Conservation (phyloP, 2,797 vertebrate genomes). For the Heliangelus exortis region DNA sequence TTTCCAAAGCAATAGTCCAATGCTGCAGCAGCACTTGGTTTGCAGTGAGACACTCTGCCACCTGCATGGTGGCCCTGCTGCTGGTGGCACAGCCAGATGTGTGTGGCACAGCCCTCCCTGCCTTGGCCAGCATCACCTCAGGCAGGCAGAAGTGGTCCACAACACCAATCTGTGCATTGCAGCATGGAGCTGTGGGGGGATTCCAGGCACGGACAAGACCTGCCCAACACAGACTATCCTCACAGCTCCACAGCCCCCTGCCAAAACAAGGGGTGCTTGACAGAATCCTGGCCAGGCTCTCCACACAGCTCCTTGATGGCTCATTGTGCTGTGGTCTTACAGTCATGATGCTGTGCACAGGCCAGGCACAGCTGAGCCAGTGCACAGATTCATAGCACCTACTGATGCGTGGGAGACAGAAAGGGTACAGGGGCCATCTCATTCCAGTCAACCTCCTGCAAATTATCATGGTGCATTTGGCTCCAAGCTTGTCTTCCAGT, state of each 20-base stretch:
- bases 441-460: constrained; percentile 6
- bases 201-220: not conserved
- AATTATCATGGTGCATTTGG: not conserved
- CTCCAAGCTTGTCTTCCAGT: constrained; percentile 26
- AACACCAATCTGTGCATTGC: rapidly evolving
- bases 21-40: not conserved
- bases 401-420: not conserved
- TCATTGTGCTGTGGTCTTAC: rapidly evolving
- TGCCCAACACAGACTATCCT: not conserved
- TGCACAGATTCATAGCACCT: not conserved
- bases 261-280: not conserved
- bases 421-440: not conserved
- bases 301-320: not conserved
- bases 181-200: not conserved
- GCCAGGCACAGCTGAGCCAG: not conserved
- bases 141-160: not conserved
- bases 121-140: not conserved
- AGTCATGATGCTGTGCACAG: not conserved
- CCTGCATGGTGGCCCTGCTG: too few relatives aligned
- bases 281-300: not conserved
- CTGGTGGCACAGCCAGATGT: not conserved
- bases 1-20: not conserved
- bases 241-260: not conserved
- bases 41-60: too few relatives aligned
- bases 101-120: rapidly evolving